These are phyloP conservation scores for Chiloscyllium plagiosum DNA, from an alignment of 2,113 vertebrate species.

Conservation along the genomic window DNA sequence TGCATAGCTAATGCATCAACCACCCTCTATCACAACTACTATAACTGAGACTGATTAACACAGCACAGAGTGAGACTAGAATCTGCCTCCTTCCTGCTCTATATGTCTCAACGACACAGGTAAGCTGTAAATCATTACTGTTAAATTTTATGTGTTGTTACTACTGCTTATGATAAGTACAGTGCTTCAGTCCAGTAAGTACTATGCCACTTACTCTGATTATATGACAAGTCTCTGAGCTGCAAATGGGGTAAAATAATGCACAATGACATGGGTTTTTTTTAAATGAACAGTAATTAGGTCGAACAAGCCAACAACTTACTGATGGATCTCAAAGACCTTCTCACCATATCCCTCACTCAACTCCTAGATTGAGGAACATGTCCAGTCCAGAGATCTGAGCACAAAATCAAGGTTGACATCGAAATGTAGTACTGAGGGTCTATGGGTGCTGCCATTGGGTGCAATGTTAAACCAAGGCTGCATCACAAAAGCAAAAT, in stretches of 20 bases:
- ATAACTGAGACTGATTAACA: neutral
- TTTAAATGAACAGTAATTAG: neutral
- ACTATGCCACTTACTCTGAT: neutral
- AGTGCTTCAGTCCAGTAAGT: neutral
- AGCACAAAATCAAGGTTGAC: neutral
- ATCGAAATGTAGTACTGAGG: neutral
- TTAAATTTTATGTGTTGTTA: neutral
- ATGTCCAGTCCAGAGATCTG: neutral
- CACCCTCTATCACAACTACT: neutral
- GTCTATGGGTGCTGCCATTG: neutral
- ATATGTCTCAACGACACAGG: neutral
- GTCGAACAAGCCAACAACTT: neutral
- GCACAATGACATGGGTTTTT: neutral
- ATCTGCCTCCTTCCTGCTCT: neutral
- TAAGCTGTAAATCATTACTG: neutral
- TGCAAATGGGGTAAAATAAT: neutral
- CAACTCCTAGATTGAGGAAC: neutral
- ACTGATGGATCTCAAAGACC: neutral
- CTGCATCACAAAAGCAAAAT: neutral
- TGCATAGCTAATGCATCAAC: neutral
- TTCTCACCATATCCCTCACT: neutral
- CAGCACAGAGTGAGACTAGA: neutral
- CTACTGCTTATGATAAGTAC: neutral
- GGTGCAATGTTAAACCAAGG: neutral
- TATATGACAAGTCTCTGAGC: neutral